Percentiles rank a stretch among this genome's conserved stretches.
phyloP scores from a whole-genome alignment of 2,797 vertebrate genomes.

The Platyrinchus mystaceus region DNA sequence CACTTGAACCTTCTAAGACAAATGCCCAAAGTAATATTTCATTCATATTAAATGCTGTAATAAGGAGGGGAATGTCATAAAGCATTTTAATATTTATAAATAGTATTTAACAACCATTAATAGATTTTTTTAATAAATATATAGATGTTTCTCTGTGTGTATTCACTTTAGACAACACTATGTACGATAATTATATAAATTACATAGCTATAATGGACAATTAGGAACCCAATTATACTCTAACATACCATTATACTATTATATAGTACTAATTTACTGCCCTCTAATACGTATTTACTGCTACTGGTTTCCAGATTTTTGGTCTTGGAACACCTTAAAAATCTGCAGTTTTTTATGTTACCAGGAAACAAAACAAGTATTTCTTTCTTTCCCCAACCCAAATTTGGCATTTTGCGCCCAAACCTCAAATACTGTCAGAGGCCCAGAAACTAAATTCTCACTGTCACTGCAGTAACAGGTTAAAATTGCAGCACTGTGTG shows the following conservation, averaged over 20 bases:
- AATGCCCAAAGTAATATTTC: background rate
- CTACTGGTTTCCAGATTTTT: background rate
- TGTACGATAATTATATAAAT: background rate
- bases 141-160: background rate
- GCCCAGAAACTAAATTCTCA: background rate
- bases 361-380: background rate
- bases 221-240: background rate
- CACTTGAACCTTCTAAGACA: background rate
- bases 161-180: background rate
- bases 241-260: background rate
- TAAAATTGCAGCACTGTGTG: background rate
- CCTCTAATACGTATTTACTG: background rate
- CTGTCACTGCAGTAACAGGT: background rate
- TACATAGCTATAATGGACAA: background rate
- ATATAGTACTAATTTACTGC: background rate
- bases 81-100: background rate
- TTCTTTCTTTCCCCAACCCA: background rate
- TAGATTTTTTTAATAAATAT: background rate
- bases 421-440: background rate
- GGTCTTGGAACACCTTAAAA: background rate
- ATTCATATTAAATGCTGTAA: background rate
- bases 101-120: background rate
- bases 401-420: background rate
- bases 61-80: background rate
- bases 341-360: background rate